Base-by-base conservation (phyloP, 1,140 invertebrate species). In the Mesaphorura yosii region DNA sequence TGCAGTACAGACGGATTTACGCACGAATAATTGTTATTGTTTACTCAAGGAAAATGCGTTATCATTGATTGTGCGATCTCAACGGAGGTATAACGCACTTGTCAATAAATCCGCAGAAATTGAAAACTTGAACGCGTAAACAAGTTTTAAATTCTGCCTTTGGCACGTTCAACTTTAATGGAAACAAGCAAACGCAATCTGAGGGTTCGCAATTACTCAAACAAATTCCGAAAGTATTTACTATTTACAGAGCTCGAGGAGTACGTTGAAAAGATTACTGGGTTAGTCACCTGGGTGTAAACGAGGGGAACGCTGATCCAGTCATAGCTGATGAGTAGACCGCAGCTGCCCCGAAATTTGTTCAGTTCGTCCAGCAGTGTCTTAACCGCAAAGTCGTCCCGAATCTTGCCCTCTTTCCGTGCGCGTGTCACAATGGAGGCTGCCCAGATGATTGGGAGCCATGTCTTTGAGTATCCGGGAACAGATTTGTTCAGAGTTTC, bases 361-460 rank as follows among this genome's bases (percentile, higher is more conserved):
- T 91, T 89, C 20, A 94, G 67, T 66, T 90, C 87, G 63, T 91
- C 88, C 52, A 91, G 83, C 38, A 92, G 76, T 0, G 87, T 89
- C 67, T 92, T 91, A 0, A 93, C 82, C 1, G 88, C 87, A 65
- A 90, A 89, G 69, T 95, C 91, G 63, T 92, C 88, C 44, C 88
- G 77, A 61, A 95, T 91, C 61, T 86, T 73, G 1, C 86, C 88
- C 72, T 96, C 91, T 67, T 88, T 88, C 2, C 90, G 74, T 23
- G 84, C 85, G 29, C 84, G 72, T 0, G 86, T 88, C 23, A 92
- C 81, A 48, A 94, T 85, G 67, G 83, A 86, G 3, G 86, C 81
- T 1, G 88, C 87, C 91, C 90, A 94, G 20, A 92, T 84, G 38
- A 94, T 81, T 23, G 92, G 92, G 65, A 96, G 77, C 88, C 90